A percentile compares a stretch with the other conserved stretches of the same genome.
Conservation (phyloP, 1,140 invertebrate species). For the Cydia strobilella region DNA sequence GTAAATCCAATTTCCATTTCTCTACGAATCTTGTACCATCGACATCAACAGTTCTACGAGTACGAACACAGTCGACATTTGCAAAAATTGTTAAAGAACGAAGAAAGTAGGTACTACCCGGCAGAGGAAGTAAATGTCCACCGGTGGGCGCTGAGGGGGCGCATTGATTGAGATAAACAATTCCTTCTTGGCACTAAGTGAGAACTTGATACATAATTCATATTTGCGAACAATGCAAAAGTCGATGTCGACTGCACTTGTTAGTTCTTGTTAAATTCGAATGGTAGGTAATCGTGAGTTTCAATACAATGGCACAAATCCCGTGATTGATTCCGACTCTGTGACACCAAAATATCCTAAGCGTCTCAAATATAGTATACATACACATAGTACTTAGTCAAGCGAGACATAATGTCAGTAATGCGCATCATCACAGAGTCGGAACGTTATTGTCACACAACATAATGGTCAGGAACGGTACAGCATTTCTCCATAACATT, state of each 20-base stretch:
- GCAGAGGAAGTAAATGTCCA: background rate
- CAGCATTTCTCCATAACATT: slow-evolving; percentile 39
- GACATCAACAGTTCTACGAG: background rate
- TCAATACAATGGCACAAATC: slow-evolving; percentile 25
- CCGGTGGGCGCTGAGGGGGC: background rate
- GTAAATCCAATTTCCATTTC: slow-evolving; percentile 31
- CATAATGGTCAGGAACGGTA: slow-evolving; percentile 21
- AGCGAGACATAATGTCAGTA: background rate
- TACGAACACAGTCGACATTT: background rate
- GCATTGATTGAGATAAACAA: background rate
- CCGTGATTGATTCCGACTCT: slow-evolving; percentile 25
- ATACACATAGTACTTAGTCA: no score
- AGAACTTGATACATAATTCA: background rate
- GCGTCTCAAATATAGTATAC: no score
- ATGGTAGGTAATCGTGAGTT: slow-evolving; percentile 26
- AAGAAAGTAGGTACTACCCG: background rate
- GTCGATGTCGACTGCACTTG: slow-evolving; percentile 9
- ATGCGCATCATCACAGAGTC: slow-evolving; percentile 9
- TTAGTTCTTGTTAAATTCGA: slow-evolving; percentile 26
- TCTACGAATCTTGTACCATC: background rate
- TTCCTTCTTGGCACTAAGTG: background rate
- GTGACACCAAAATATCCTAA: no score
- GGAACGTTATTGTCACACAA: background rate
- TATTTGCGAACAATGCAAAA: background rate
- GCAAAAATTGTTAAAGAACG: background rate